Evolutionary conservation across 2,888 invertebrate genomes (phyloP), one percentile per base, ranked within the genome.

Genomic region (Synergus umbraculus): DNA sequence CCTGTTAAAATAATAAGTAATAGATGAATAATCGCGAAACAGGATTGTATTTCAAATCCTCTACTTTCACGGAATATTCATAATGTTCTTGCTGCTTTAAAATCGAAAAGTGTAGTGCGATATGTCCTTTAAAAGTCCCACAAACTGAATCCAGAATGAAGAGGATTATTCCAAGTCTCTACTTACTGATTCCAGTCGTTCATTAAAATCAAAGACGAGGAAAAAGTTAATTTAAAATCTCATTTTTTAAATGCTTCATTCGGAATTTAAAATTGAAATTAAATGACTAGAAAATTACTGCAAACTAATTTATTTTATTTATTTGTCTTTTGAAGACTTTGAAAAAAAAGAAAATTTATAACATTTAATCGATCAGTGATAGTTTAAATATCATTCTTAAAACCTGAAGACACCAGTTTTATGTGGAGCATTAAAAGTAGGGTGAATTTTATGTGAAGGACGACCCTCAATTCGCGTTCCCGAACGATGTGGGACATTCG

Each of bases 391-490:
- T 66, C 18, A 43, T 44, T 66, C 44, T 66, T 37, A 10, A 43
- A 66, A 43, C 18, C 44, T 10, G 66, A 43, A 43, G 43, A 44
- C 43, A 66, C 10, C 18, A 29, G 66, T 18, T 43, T n/a, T 18
- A 66, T 41, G 18, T 44, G 66, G 44, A 54, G 54, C n/a, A 43
- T 66, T 22, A 66, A 66, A 66, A 66, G 44, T 66, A 66, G 66
- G 66, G 44, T 66, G 66, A 66, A 66, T 66, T 66, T 44, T 66
- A 66, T 66, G 43, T 22, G 44, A 66, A 66, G 66, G 66, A 66
- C 66, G 66, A 66, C 43, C 43, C 66, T 66, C 66, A 66, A 66
- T 66, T 66, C 43, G 66, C 43, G 43, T 44, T 66, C 43, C 18
- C 65, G n/a, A 43, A 66, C 41, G 10, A 66, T 44, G 43, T 66